phyloP scores from a whole-genome alignment of 2,888 invertebrate species.

The Dasysyrphus tricinctus region DNA sequence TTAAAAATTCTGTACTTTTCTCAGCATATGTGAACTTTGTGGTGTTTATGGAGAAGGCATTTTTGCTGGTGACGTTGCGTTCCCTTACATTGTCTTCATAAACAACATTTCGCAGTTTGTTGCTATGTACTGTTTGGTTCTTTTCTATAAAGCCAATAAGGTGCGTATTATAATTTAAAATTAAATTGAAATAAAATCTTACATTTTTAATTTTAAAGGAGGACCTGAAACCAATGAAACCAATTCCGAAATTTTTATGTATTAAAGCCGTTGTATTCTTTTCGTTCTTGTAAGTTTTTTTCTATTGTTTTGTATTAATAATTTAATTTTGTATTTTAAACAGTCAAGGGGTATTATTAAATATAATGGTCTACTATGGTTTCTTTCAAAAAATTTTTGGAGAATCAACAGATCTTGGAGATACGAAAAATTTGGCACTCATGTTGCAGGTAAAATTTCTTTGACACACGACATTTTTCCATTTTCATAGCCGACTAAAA shows the following conservation, averaged over 20 bases:
- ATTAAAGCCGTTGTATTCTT: constrained; percentile 99
- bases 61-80: constrained; percentile 93
- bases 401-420: constrained; percentile 87
- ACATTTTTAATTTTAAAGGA: constrained; percentile 76
- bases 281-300: constrained; percentile 95
- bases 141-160: constrained; percentile 95
- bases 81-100: constrained; percentile 93
- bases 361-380: constrained; percentile 92
- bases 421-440: constrained; percentile 90
- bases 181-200: not conserved
- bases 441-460: constrained; percentile 88
- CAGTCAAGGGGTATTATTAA: constrained; percentile 96
- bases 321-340: constrained; percentile 70
- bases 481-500: not conserved
- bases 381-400: constrained; percentile 91
- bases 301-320: not conserved
- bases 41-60: constrained; percentile 96
- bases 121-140: constrained; percentile 97
- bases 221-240: constrained; percentile 95
- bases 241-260: constrained; percentile 97
- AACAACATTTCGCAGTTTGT: constrained; percentile 97
- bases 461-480: not conserved
- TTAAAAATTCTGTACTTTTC: constrained; percentile 77
- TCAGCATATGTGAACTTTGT: constrained; percentile 91
- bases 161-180: constrained; percentile 80